Base-by-base conservation (phyloP, 2,888 invertebrate genomes). In the Philaethria dido region DNA sequence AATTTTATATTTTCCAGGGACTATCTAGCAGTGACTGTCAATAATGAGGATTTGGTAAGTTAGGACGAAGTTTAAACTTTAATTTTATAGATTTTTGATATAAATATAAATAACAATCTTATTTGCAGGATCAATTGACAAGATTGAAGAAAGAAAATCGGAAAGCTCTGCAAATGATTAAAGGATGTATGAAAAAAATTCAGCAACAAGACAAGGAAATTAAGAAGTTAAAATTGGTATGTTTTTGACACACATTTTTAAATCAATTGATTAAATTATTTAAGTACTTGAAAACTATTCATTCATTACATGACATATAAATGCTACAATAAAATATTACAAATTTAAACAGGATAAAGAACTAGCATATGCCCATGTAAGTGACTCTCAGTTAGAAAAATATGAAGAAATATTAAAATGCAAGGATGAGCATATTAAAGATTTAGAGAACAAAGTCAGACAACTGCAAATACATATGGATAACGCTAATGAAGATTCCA, bases 81-180 rank as follows among this genome's bases (percentile, higher is more conserved):
- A 14, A 13, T 47, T 14, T 47, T 9, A 22, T 13, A 22, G 22
- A 1, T 3, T 20, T 47, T 47, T 47, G 9, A 45, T 20, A 47
- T 13, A 3, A 47, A 9, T 47, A 20, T 50, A 50, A 25, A 25
- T n/a, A n/a, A 25, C 1, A 47, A 14, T 18, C 13, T 36, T 29
- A 69, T 71, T 79, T 79, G n/a, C 72, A 92, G 92, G 88, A 88
- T 76, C 89, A 92, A 75, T 76, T 93, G 59, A 83, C 88, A 20
- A 92, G 88, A 71, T 76, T 94, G n/a, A 91, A 93, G 50, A 80
- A 80, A 14, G 94, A 94, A 72, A 89, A 94, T 72, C 85, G 88
- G 50, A 94, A 94, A 76, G 94, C 94, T 3, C 80, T 94, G 54
- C 92, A 93, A 76, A 92, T 93, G 88, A 93, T 94, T 61, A 93